Percentiles rank a stretch among this genome's conserved stretches.
Evolutionary conservation across 2,113 vertebrate species (phyloP).

Genomic region (Lampris incognitus): DNA sequence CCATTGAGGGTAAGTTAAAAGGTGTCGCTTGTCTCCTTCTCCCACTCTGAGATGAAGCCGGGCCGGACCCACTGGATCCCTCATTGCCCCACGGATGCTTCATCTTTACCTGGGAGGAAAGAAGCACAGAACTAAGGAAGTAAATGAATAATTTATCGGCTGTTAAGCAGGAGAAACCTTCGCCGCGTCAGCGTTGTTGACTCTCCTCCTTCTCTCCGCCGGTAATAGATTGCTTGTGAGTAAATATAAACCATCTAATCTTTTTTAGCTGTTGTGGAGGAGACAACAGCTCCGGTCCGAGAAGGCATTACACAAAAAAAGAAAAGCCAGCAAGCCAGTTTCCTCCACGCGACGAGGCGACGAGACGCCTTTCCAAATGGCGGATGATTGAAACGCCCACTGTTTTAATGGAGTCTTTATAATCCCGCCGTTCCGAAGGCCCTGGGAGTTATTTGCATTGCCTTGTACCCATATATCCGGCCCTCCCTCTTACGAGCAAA

Average conservation of each 20-base stretch:
- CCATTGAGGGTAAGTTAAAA: background rate
- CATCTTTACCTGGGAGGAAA: constrained; percentile 22
- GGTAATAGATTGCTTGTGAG: no score
- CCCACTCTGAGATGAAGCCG: background rate
- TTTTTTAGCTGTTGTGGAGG: background rate
- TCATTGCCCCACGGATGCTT: background rate
- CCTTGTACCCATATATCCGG: constrained; percentile 8
- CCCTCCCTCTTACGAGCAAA: constrained; percentile 27
- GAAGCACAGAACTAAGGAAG: background rate
- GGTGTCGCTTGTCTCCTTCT: background rate
- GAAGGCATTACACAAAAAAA: no score
- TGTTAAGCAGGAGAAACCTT: constrained; percentile 17
- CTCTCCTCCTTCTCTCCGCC: no score
- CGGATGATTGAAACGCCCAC: background rate
- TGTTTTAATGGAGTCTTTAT: constrained; percentile 14
- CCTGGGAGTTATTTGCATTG: constrained; percentile 23
- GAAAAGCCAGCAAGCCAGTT: no score
- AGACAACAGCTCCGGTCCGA: background rate
- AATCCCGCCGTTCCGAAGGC: background rate
- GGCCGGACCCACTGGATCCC: background rate
- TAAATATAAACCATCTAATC: background rate
- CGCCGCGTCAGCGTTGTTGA: no score
- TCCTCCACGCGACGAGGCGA: background rate
- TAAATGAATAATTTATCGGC: constrained; percentile 24
- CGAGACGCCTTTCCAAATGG: background rate